Base-by-base conservation (phyloP, 2,888 invertebrate genomes). In the Teleogryllus oceanicus region DNA sequence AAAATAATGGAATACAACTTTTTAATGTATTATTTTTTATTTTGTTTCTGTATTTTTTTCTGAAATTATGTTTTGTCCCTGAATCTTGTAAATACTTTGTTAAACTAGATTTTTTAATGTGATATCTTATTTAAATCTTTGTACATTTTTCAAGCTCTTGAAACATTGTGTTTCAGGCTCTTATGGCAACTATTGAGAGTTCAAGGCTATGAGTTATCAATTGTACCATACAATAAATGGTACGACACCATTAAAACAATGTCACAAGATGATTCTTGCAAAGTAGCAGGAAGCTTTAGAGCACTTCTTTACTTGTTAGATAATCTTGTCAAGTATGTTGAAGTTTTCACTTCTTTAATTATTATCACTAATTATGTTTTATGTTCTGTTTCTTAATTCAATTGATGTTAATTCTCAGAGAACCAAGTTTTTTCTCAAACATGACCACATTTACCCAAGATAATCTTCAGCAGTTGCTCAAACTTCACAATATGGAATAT, bases 161-260 rank as follows among this genome's bases (percentile, higher is more conserved):
- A 37, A 37, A 37, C 37, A 8, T 37, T 37, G 24, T 76, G 80
- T 83, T 80, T 20, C 80, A 84, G 84, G 50, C 51, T 83, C 50
- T 81, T 84, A 50, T 84, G 84, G 84, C 78, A 80, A 75, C 80
- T 82, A 20, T 74, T 84, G 76, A 80, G 81, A n/a, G 78, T 80
- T n/a, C 74, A 81, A 20, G 84, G 84, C 12, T 84, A 84, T 74
- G 76, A 78, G 11, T 80, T 84, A 62, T 75, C 82, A 74, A 62
- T 79, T 13, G 75, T 83, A 11, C 49, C 83, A 11, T 84, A 83
- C 78, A 49, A 80, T 20, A 80, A 82, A 74, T 84, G 84, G 84
- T 79, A 80, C n/a, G 51, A 82, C 49, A 79, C 77, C 20, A 80
- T 84, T 37, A 78, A 81, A 77, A 77, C 76, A 2, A 74, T 51